phyloP scores from a whole-genome alignment of 2,797 vertebrate species.

The Paramormyrops hopkinsi region DNA sequence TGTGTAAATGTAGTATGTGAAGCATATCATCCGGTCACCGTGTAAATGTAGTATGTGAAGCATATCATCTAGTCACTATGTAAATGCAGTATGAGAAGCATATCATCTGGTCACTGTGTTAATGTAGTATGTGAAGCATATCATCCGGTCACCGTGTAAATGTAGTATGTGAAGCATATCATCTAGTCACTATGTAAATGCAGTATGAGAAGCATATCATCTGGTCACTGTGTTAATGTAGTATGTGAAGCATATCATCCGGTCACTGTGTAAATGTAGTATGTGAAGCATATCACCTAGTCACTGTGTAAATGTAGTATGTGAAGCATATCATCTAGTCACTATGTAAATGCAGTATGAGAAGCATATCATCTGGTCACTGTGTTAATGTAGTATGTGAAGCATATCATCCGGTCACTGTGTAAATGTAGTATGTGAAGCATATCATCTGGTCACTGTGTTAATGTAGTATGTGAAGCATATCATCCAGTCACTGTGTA shows the following conservation, averaged over 20 bases:
- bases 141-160: no score
- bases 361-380: background rate
- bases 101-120: background rate
- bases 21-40: no score
- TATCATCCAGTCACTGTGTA: no score
- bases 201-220: background rate
- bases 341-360: no score
- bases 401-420: no score
- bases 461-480: background rate
- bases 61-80: background rate
- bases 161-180: background rate
- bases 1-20: background rate
- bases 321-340: background rate
- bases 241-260: background rate
- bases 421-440: background rate
- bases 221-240: background rate
- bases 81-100: background rate
- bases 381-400: background rate
- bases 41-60: background rate
- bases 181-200: background rate
- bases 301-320: background rate
- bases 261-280: no score
- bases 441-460: background rate
- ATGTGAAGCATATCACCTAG: no score
- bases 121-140: no score